A percentile compares a stretch with the other conserved stretches of the same genome.
Conservation (phyloP, 2,797 vertebrate species). For the Sternotherus odoratus region DNA sequence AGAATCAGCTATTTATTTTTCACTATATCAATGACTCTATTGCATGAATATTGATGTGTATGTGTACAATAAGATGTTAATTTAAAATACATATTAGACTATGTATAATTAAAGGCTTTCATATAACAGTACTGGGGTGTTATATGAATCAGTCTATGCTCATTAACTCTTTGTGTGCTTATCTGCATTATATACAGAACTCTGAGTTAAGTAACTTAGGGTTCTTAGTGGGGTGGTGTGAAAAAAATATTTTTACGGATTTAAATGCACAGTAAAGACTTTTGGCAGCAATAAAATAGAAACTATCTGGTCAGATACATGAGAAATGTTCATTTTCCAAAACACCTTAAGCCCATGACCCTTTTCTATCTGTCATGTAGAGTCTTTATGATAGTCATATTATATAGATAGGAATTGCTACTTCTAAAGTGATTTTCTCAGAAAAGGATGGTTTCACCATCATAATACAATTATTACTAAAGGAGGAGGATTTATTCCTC, state of each 20-base stretch:
- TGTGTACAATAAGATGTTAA: background rate
- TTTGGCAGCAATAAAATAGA: background rate
- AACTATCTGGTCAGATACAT: background rate
- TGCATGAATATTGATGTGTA: background rate
- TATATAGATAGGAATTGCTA: constrained; percentile 20
- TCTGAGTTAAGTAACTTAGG: background rate
- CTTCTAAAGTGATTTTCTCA: constrained; percentile 43
- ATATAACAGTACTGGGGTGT: background rate
- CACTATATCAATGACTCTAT: background rate
- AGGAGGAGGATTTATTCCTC: constrained; percentile 55
- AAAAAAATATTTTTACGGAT: background rate
- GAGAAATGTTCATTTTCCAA: constrained; percentile 33
- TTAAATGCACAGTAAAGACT: background rate
- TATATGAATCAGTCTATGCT: background rate
- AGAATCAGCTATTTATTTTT: background rate
- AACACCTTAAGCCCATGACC: background rate
- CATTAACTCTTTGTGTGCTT: fast-evolving
- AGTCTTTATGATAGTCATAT: constrained; percentile 30
- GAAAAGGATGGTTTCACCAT: constrained; percentile 25
- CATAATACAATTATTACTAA: constrained; percentile 63
- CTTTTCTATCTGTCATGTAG: constrained; percentile 14
- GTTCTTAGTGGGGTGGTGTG: background rate
- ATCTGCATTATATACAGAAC: background rate
- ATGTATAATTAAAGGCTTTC: background rate
- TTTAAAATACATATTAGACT: background rate